Base-by-base conservation (phyloP, 1,140 invertebrate species). In the Neuroterus valhalla region DNA sequence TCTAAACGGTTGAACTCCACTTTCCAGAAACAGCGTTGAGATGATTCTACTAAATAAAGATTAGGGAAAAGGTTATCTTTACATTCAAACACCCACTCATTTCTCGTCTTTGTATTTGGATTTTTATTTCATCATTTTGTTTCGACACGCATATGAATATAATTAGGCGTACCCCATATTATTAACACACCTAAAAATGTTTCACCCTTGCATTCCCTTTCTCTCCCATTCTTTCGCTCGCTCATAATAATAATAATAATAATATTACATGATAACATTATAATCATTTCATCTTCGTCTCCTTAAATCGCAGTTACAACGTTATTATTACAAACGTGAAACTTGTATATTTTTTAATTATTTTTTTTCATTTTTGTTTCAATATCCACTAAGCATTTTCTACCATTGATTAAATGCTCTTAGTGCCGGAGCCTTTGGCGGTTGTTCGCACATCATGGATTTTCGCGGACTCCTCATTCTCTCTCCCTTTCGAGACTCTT, bases 361-460 rank as follows among this genome's bases (percentile, higher is more conserved):
- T 78, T 72, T 67, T 43, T 70, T 38, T 44, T 69, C 68, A 48
- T 72, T 23, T 78, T 70, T 45, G 42, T 69, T 76, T 77, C 77
- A 84, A 83, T 83, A 82, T 81, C 76, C 82, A 78, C 85, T 84
- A 84, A 85, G 82, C 85, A 83, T 82, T 82, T 67, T 82, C 83
- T 86, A 86, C 78, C 82, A 82, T 87, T 88, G 86, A 88, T 88
- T 87, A 88, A 87, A 88, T 87, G 85, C 86, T 88, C 86, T 82
- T 85, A 82, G 83, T 84, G 83, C 77, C 80, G 80, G 78, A 83
- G 79, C 71, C 76, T 81, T 77, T 80, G 74, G 74, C 72, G 76
- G 66, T 76, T 78, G 69, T 75, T 71, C 52, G 17, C 23, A 73
- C 45, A 43, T 46, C 68, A 52, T 55, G 55, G 42, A 55, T 31